Evolutionary conservation across 2,888 invertebrate genomes (phyloP).

Genomic region (Dasypogon diadema): DNA sequence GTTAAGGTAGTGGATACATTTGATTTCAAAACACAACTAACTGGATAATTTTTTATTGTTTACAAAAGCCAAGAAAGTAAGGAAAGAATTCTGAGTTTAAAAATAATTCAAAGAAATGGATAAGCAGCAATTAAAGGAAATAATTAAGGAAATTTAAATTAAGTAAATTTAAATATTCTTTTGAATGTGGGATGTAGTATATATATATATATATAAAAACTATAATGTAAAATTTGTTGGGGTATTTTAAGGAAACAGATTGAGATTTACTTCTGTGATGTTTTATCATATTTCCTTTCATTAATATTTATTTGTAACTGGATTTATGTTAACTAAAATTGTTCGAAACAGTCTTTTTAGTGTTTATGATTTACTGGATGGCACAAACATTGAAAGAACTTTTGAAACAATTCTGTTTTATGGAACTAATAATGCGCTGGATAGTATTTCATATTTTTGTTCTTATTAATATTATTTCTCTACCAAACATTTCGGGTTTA

Average conservation of each 20-base stretch:
- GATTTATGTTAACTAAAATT: conserved; percentile 60
- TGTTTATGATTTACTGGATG: conserved; percentile 63
- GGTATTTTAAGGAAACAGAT: conserved; percentile 47
- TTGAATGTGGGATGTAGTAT: conserved; percentile 72
- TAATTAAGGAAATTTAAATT: conserved; percentile 66
- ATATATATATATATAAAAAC: conserved; percentile 67
- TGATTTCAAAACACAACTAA: not conserved
- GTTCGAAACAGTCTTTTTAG: conserved; percentile 60
- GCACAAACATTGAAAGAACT: conserved; percentile 54
- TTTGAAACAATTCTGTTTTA: not conserved
- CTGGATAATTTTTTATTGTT: conserved; percentile 33
- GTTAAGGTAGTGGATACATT: conserved; percentile 18
- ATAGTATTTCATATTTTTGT: not conserved
- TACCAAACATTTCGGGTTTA: not conserved
- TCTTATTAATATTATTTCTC: not conserved
- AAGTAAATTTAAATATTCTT: conserved; percentile 61
- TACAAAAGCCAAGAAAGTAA: conserved; percentile 16
- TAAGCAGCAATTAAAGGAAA: conserved; percentile 39
- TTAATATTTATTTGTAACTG: conserved; percentile 44
- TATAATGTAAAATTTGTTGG: conserved; percentile 63
- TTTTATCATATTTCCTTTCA: conserved; percentile 15
- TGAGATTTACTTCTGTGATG: conserved; percentile 26
- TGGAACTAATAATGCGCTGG: not conserved
- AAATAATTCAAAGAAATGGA: conserved; percentile 27
- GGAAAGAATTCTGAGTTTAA: conserved; percentile 37